These are phyloP conservation scores for Drosophila melanogaster DNA, from an alignment of 1,140 invertebrate genomes.

Conservation along the genomic window DNA sequence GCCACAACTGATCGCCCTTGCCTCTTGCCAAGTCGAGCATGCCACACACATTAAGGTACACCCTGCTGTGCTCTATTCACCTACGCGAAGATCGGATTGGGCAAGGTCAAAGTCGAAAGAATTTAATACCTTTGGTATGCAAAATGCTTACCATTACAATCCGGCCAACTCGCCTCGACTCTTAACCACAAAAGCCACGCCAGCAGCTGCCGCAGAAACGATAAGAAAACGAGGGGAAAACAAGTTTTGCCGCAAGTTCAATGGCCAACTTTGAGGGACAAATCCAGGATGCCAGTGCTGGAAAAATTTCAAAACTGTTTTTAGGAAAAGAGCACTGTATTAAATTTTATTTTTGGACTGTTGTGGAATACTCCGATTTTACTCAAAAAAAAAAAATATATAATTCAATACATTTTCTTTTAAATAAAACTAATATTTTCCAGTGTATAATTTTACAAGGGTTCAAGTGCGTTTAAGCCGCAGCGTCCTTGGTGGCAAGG, in stretches of 20 bases:
- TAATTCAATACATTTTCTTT: neutral
- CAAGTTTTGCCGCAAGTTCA: constrained; percentile 75
- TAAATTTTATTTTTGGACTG: neutral
- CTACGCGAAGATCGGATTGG: constrained; percentile 64
- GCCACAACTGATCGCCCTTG: constrained; percentile 78
- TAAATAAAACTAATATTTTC: neutral
- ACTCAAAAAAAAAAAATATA: neutral
- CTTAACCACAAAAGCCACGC: constrained; percentile 57
- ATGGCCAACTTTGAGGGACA: constrained; percentile 72
- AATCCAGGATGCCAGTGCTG: constrained; percentile 14
- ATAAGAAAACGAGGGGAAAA: constrained; percentile 48
- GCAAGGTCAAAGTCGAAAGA: constrained; percentile 71
- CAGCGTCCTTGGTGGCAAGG: constrained; percentile 73
- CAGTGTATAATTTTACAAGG: constrained; percentile 3
- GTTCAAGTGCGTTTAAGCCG: constrained; percentile 69
- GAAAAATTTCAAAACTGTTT: neutral
- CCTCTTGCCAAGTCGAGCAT: constrained; percentile 76
- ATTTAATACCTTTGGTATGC: constrained; percentile 67
- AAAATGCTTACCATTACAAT: constrained; percentile 53
- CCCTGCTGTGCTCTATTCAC: constrained; percentile 74
- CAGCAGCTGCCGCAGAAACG: constrained; percentile 55
- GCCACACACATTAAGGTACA: constrained; percentile 44
- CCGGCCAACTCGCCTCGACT: constrained; percentile 51
- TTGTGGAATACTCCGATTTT: no score
- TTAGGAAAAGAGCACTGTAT: neutral